A percentile compares a stretch with the other conserved stretches of the same genome.
phyloP scores from a whole-genome alignment of 37 sponge, comb jelly and placozoan species.

The Mnemiopsis leidyi region DNA sequence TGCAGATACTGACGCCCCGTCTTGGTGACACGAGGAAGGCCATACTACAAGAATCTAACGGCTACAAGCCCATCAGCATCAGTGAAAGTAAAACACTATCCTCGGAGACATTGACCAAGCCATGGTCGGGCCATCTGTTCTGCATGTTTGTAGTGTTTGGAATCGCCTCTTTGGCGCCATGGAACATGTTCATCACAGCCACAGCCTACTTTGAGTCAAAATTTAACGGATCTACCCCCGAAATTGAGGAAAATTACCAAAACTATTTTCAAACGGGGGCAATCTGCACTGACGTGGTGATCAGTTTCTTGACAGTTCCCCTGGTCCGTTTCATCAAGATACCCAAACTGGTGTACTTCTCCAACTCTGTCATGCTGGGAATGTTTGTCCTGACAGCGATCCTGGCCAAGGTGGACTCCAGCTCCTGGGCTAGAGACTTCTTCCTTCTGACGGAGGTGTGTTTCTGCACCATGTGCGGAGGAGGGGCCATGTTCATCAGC shows the following conservation, averaged over 20 bases:
- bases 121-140: neutral
- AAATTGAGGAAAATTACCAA: constrained; percentile 16
- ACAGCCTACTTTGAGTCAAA: constrained; percentile 41
- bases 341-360: neutral
- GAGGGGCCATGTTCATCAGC: constrained; percentile 54
- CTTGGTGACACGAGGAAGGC: neutral
- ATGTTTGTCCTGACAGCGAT: constrained; percentile 40
- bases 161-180: neutral
- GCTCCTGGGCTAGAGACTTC: neutral
- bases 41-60: neutral
- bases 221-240: constrained; percentile 39
- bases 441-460: constrained; percentile 35
- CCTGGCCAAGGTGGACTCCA: constrained; percentile 29
- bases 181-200: constrained; percentile 56
- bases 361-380: constrained; percentile 30
- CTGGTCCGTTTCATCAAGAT: neutral
- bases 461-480: constrained; percentile 52
- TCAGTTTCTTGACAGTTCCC: constrained; percentile 54
- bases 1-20: neutral
- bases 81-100: neutral
- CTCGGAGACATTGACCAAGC: neutral
- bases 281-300: constrained; percentile 19
- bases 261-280: constrained; percentile 64
- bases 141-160: constrained; percentile 45
- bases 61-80: neutral